Percentiles rank a stretch among this genome's conserved stretches.
phyloP scores from a whole-genome alignment of 1,140 invertebrate genomes.

The Bombus haemorrhoidalis region DNA sequence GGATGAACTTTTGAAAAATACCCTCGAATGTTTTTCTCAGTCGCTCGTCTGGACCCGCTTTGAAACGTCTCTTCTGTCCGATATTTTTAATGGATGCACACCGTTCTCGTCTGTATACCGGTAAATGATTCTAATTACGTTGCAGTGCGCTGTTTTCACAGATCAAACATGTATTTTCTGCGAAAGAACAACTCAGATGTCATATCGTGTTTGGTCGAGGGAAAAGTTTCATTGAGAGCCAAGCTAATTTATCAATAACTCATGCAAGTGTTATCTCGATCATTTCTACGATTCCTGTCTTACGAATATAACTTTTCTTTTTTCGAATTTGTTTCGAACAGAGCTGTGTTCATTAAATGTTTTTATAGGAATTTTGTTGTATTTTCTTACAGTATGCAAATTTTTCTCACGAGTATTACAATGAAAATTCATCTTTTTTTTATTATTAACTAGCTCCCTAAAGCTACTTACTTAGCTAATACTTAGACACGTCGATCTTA shows the following conservation, averaged over 20 bases:
- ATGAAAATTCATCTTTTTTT: neutral
- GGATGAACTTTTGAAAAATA: neutral
- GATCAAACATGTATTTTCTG: neutral
- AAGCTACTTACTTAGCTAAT: neutral
- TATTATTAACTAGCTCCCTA: neutral
- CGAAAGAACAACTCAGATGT: neutral
- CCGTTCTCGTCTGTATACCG: neutral
- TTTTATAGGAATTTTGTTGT: too few species aligned
- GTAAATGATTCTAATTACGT: neutral
- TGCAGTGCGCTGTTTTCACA: neutral
- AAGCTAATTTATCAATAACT: neutral
- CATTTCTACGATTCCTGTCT: too few species aligned
- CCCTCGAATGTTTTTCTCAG: neutral
- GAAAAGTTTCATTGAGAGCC: too few species aligned
- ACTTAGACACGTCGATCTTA: neutral
- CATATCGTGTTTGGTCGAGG: neutral
- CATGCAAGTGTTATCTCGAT: neutral
- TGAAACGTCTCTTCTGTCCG: too few species aligned
- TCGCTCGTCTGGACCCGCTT: neutral
- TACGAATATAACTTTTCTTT: too few species aligned
- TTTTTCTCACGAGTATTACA: too few species aligned
- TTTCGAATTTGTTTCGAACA: too few species aligned
- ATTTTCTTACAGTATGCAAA: too few species aligned
- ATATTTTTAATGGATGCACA: slow-evolving; percentile 1
- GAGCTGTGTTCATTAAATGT: too few species aligned